phyloP scores from a whole-genome alignment of 1,140 invertebrate genomes.

The Chironomus striatipennis region DNA sequence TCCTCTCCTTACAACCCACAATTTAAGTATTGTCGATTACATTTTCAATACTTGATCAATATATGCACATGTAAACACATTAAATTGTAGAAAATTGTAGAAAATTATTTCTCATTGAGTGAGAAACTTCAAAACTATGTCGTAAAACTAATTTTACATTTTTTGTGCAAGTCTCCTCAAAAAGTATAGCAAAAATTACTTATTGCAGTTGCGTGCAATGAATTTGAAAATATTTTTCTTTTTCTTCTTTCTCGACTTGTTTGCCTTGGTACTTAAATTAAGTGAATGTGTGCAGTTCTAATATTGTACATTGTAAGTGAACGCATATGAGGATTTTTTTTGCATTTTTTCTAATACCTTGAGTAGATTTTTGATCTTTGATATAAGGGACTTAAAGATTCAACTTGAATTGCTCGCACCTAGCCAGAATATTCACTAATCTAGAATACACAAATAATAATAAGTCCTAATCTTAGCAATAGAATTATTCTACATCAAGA shows the following conservation, averaged over 20 bases:
- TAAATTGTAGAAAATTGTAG: too few species aligned
- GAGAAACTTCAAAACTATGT: not conserved
- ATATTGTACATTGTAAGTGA: not conserved
- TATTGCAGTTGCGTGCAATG: conserved; percentile 14
- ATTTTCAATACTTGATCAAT: not conserved
- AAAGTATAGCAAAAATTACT: not conserved
- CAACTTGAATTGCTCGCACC: too few species aligned
- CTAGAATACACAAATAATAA: too few species aligned
- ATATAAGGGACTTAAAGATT: too few species aligned
- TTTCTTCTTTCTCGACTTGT: not conserved
- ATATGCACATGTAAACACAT: not conserved
- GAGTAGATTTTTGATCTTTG: too few species aligned
- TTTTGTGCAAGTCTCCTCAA: not conserved
- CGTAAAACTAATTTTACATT: not conserved
- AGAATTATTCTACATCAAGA: too few species aligned
- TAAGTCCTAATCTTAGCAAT: too few species aligned
- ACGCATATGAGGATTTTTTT: not conserved
- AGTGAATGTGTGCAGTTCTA: not conserved
- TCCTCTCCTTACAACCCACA: too few species aligned
- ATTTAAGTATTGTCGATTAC: too few species aligned
- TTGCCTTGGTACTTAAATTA: not conserved
- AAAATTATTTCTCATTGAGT: too few species aligned
- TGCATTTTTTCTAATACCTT: too few species aligned
- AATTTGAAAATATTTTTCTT: not conserved
- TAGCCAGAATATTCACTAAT: too few species aligned